Percentiles rank a stretch among this genome's conserved stretches.
Conservation (phyloP, 2,113 vertebrate genomes). For the Ammospiza nelsoni region DNA sequence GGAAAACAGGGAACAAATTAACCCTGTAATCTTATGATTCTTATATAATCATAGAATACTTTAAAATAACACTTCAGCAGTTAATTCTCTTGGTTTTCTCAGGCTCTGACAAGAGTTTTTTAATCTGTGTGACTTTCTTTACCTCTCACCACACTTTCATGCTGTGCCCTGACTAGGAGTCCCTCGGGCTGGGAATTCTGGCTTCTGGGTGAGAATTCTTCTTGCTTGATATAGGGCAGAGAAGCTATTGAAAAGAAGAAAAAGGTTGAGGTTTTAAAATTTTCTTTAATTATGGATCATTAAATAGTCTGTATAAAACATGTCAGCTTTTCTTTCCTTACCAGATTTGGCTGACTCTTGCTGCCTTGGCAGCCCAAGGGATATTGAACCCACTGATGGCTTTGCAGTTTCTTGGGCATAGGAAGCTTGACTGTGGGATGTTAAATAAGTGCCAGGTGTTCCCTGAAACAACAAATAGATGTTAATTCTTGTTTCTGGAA, state of each 20-base stretch:
- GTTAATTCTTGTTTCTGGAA: neutral
- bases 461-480: conserved; percentile 78
- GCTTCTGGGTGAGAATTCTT: conserved; percentile 87
- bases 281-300: neutral
- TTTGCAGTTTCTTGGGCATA: conserved; percentile 89
- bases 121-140: neutral
- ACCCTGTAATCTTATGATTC: neutral
- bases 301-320: neutral
- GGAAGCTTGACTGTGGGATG: conserved; percentile 86
- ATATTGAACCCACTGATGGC: conserved; percentile 92
- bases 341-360: conserved; percentile 91
- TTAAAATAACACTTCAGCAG: neutral
- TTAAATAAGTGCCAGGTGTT: conserved; percentile 94
- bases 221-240: conserved; percentile 88
- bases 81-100: neutral
- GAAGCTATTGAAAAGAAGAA: conserved; percentile 50
- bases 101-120: neutral
- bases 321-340: conserved; percentile 60
- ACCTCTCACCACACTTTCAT: conserved; percentile 91
- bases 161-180: conserved; percentile 84
- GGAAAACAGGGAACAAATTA: neutral
- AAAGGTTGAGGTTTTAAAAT: neutral
- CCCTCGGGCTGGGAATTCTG: conserved; percentile 86
- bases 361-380: conserved; percentile 92
- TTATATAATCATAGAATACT: neutral